Evolutionary conservation across 2,888 invertebrate genomes (phyloP).

Genomic region (Apoda limacodes): DNA sequence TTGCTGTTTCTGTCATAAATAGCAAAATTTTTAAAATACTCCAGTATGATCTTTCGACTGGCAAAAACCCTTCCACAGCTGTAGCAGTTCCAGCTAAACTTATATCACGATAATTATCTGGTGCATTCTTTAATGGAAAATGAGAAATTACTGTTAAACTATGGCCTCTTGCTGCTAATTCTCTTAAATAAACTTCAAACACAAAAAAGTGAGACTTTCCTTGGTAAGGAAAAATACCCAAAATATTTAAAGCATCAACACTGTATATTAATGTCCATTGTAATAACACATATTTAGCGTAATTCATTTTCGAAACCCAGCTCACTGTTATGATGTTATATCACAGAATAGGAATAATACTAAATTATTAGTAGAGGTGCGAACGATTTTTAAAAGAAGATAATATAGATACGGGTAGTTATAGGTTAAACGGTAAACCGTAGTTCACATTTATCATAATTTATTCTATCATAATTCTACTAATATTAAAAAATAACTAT

Average conservation of each 20-base stretch:
- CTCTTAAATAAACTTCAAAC: slow-evolving; percentile 68
- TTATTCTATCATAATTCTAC: too few relatives aligned
- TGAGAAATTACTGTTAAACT: slow-evolving; percentile 75
- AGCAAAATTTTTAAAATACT: slow-evolving; percentile 25
- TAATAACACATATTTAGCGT: too few relatives aligned
- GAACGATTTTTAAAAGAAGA: too few relatives aligned
- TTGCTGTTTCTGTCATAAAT: slow-evolving; percentile 29
- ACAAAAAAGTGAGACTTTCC: slow-evolving; percentile 78
- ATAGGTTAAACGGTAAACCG: too few relatives aligned
- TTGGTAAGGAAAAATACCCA: slow-evolving; percentile 73
- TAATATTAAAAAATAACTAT: too few relatives aligned
- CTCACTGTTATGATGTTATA: too few relatives aligned
- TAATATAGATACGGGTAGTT: too few relatives aligned
- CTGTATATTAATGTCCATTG: too few relatives aligned
- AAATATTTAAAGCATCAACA: slow-evolving; percentile 62
- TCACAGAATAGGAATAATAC: too few relatives aligned
- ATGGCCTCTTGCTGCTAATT: slow-evolving; percentile 72
- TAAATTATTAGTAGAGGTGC: too few relatives aligned
- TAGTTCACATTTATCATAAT: too few relatives aligned
- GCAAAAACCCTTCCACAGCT: slow-evolving; percentile 29
- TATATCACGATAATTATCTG: slow-evolving; percentile 71
- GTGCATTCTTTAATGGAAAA: slow-evolving; percentile 58
- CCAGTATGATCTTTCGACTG: slow-evolving; percentile 30
- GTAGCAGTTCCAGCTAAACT: slow-evolving; percentile 43
- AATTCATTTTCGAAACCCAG: too few relatives aligned